Percentiles rank a stretch among this genome's conserved stretches.
Conservation (phyloP, 1,140 invertebrate species). For the Ips nitidus region DNA sequence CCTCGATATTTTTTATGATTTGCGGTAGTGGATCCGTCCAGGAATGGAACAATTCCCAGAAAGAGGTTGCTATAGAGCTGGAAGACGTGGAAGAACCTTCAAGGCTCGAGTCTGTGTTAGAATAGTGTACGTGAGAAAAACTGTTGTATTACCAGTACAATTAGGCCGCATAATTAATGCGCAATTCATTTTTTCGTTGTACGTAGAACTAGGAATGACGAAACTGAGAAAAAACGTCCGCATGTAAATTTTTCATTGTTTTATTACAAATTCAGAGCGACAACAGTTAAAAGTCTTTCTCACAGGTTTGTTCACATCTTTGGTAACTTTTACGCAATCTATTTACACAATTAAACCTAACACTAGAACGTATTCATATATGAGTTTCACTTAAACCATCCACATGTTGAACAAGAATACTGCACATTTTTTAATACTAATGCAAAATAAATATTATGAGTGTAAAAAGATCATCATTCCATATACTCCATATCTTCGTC, state of each 20-base stretch:
- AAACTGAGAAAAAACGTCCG: conserved; percentile 3
- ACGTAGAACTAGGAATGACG: conserved; percentile 5
- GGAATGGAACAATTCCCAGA: conserved; percentile 55
- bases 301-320: conserved; percentile 40
- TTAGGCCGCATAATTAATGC: conserved; percentile 12
- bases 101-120: conserved; percentile 49
- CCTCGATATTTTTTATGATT: conserved; percentile 59
- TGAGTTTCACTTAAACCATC: too few species aligned
- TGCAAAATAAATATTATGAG: too few species aligned
- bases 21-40: conserved; percentile 61
- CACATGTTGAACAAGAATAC: too few species aligned
- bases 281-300: conserved; percentile 37
- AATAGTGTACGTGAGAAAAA: conserved; percentile 31
- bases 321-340: conserved; percentile 41
- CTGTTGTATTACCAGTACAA: conserved; percentile 1
- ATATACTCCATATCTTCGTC: conserved; percentile 38
- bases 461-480: conserved; percentile 7
- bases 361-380: conserved; percentile 4
- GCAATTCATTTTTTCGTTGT: conserved; percentile 9
- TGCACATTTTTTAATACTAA: too few species aligned
- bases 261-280: conserved; percentile 32
- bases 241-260: conserved; percentile 37
- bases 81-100: conserved; percentile 49
- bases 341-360: conserved; percentile 35
- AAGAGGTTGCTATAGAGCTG: conserved; percentile 44